Evolutionary conservation across 2,797 vertebrate genomes (phyloP).

Genomic region (Geotrypetes seraphini): DNA sequence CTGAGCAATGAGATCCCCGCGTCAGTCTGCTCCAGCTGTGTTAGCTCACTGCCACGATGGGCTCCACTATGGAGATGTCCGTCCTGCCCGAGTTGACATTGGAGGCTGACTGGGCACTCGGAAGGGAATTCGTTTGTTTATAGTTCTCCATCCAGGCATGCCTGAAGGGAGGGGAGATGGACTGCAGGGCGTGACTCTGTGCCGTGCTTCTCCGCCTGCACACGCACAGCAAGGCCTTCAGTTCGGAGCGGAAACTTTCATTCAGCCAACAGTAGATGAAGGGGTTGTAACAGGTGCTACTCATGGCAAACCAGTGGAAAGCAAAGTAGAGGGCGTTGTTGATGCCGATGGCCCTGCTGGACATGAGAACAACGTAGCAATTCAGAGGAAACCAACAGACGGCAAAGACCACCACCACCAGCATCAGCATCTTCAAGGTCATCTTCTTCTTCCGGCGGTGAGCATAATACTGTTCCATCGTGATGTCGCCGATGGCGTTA

Average conservation of each 20-base stretch:
- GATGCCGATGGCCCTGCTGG: constrained; percentile 74
- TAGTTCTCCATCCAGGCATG: constrained; percentile 14
- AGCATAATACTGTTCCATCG: constrained; percentile 50
- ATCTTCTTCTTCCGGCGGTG: constrained; percentile 65
- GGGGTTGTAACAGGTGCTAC: constrained; percentile 88
- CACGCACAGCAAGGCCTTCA: constrained; percentile 18
- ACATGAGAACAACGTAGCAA: constrained; percentile 78
- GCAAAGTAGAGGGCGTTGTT: constrained; percentile 80
- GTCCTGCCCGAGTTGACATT: constrained; percentile 25
- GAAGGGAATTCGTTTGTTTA: constrained; percentile 3
- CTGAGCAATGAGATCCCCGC: no score
- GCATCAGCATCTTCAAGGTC: constrained; percentile 78
- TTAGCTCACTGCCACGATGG: constrained; percentile 29
- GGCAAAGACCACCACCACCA: constrained; percentile 74
- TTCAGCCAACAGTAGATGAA: constrained; percentile 90
- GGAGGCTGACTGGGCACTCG: not conserved
- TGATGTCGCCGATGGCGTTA: constrained; percentile 50
- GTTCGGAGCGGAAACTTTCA: constrained; percentile 68
- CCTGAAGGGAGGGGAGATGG: constrained; percentile 2
- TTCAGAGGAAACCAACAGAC: constrained; percentile 86
- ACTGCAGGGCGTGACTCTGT: constrained; percentile 13
- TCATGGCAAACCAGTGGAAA: constrained; percentile 89
- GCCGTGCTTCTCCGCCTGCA: not conserved
- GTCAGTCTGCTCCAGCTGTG: not conserved
- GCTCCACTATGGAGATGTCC: constrained; percentile 28